These are phyloP conservation scores for Campoletis sonorensis DNA, from an alignment of 1,140 invertebrate species.

Conservation along the genomic window DNA sequence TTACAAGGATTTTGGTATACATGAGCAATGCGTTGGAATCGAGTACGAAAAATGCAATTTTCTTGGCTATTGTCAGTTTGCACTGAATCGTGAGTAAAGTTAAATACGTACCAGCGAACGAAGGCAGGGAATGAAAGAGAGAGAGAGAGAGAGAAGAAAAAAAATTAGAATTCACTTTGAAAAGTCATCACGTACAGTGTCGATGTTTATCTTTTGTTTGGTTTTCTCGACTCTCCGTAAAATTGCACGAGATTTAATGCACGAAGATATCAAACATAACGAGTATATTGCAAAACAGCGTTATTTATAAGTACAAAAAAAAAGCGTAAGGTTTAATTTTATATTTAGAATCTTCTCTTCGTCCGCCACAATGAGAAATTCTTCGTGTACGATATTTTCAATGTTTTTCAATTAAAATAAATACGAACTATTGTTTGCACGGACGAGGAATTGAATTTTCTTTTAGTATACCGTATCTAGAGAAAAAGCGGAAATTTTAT, in stretches of 20 bases:
- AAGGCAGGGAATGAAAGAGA: too few relatives aligned
- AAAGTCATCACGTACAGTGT: background rate
- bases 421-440: slow-evolving; percentile 1
- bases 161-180: background rate
- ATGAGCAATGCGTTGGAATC: too few relatives aligned
- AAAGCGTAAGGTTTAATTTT: slow-evolving; percentile 13
- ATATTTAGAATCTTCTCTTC: slow-evolving; percentile 31
- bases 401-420: background rate
- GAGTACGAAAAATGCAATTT: too few relatives aligned
- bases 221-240: background rate
- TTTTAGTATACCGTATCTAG: background rate
- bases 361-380: slow-evolving; percentile 9
- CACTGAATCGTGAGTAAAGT: too few relatives aligned
- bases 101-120: too few relatives aligned
- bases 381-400: slow-evolving; percentile 1
- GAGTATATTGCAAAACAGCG: slow-evolving; percentile 23
- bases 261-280: slow-evolving; percentile 20
- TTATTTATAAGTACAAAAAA: slow-evolving; percentile 31
- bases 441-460: background rate
- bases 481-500: background rate
- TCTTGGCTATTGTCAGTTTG: too few relatives aligned
- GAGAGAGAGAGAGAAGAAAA: background rate
- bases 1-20: too few relatives aligned
- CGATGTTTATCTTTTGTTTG: background rate
- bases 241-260: background rate